Evolutionary conservation across 2,797 vertebrate genomes (phyloP), one percentile per base, ranked within the genome.

Genomic region (Mastacembelus armatus): DNA sequence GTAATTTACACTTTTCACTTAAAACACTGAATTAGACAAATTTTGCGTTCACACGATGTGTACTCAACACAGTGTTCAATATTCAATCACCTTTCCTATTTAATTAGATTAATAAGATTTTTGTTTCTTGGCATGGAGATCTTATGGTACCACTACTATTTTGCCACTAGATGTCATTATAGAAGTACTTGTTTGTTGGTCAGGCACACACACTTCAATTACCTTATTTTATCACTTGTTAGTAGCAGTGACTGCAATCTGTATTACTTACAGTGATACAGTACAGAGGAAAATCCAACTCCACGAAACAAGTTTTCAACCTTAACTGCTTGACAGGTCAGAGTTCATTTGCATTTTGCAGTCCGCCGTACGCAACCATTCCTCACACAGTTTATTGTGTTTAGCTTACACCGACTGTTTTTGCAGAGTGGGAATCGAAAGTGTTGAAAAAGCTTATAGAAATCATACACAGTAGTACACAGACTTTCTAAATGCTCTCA

Each of bases 131-230:
- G 7, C 59, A 35, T 75, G 30, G 29, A 55, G 43, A 32, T 82
- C 43, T 75, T 45, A 44, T 52, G 19, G 60, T 71, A 71, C 26
- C 16, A 38, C 58, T 36, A 5, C 57, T 21, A 24, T 52, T 19
- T 57, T 42, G 66, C 70, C 78, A 79, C 78, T 80, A 71, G 77
- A 60, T 78, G 79, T 77, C 81, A 57, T n/a, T 67, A 72, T 52
- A 78, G 59, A 62, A 49, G 30, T 39, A 40, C 33, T 49, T 45
- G 16, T 63, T 66, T 42, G 32, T 55, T 32, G 48, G 52, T 66
- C 55, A 47, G 44, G 79, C 65, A 38, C 52, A 39, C 43, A 29
- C 56, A 26, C 48, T 64, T 38, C 5, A 64, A 8, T 43, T 67
- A 10, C 64, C 36, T 50, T 62, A 9, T 43, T 24, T 77, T 48